Base-by-base conservation (phyloP, 2,797 vertebrate species). In the Manis crassicaudata region DNA sequence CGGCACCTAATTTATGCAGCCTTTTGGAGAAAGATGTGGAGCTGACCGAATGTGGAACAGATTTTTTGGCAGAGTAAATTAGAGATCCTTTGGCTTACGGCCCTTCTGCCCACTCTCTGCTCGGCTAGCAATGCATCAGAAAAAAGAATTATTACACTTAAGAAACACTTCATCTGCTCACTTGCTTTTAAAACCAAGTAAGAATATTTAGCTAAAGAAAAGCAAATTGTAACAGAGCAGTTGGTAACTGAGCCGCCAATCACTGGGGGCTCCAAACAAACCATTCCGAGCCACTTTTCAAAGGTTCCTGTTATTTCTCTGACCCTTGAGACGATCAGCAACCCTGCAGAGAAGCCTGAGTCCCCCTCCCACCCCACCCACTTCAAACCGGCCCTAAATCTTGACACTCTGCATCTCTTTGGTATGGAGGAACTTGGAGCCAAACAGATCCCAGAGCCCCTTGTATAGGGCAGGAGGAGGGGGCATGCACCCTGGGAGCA, bases 351-450 rank as follows among this genome's bases (percentile, higher is more conserved):
- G 23, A 73, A 50, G 90, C 70, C 87, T 73, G 70, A 7, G 1
- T 5, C 17, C n/a, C 75, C 21, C n/a, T 65, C 79, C 56, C 23
- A 1, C 27, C 63, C 52, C 35, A 21, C 9, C 21, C 5, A 0
- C 35, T n/a, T 85, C 80, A 37, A 43, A 43, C 58, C 63, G 32
- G 80, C 79, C 76, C 85, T 67, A 79, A 88, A 92, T 94, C 88
- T 87, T 91, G 23, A 56, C 62, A 35, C 67, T 62, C 37, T 4
- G 76, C 60, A 60, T 7, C 87, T 63, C 50, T 40, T 4, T 54
- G 81, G 56, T 50, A 7, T 70, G 63, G 72, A 80, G 67, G 62
- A 58, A 70, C 40, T 63, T 35, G 0, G 60, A 32, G 50, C 23
- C 70, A 73, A 67, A 43, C 35, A 7, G 56, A 70, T 1, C 18